Percentiles rank a stretch among this genome's conserved stretches.
Conservation (phyloP, 2,797 vertebrate species). For the Artibeus lituratus region DNA sequence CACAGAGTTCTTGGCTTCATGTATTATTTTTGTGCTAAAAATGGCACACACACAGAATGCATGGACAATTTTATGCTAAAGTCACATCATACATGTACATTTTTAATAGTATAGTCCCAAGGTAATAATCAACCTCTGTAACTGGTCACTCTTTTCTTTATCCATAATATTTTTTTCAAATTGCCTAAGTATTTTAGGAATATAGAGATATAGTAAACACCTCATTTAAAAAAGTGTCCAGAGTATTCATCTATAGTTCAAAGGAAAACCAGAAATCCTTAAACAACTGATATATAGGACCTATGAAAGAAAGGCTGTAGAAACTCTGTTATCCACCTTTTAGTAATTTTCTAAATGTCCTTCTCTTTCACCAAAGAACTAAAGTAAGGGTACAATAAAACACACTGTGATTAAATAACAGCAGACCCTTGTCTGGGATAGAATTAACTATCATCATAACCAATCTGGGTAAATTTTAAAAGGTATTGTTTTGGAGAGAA, state of each 20-base stretch:
- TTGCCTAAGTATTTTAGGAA: slow-evolving; percentile 7
- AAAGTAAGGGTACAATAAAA: neutral
- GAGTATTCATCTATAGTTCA: neutral
- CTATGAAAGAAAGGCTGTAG: neutral
- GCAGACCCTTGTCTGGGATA: neutral
- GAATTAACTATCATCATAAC: neutral
- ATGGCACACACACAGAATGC: neutral
- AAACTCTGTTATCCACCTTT: neutral
- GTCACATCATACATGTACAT: neutral
- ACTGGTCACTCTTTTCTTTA: neutral
- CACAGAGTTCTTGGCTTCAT: neutral
- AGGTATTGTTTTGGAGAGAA: neutral
- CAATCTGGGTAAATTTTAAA: neutral
- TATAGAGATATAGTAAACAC: neutral
- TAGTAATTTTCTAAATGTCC: neutral
- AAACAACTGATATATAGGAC: neutral
- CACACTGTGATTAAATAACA: slow-evolving; percentile 13
- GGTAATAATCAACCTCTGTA: neutral
- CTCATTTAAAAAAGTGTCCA: neutral
- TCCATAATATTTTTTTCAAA: neutral
- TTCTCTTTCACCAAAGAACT: neutral
- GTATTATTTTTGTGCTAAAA: slow-evolving; percentile 30
- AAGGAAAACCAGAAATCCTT: neutral
- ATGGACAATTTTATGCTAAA: neutral
- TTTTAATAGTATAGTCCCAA: neutral